phyloP scores from a whole-genome alignment of 2,113 vertebrate genomes.

The Arvicanthis niloticus region DNA sequence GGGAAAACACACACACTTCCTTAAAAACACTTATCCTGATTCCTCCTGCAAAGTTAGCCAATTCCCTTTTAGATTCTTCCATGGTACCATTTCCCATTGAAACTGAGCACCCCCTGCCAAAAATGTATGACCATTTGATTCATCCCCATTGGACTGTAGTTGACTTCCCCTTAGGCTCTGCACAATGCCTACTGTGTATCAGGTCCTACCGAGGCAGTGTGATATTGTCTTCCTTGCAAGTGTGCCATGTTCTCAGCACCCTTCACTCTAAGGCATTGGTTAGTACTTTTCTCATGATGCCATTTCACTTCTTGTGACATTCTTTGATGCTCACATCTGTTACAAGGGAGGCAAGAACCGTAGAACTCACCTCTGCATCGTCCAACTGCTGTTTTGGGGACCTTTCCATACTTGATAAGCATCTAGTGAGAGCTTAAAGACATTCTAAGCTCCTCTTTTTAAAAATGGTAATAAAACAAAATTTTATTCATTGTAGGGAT shows the following conservation, averaged over 20 bases:
- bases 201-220: rapidly evolving
- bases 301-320: background rate
- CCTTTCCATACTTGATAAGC: background rate
- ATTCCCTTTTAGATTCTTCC: background rate
- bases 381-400: background rate
- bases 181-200: rapidly evolving
- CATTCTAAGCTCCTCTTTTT: background rate
- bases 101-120: background rate
- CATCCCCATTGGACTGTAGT: background rate
- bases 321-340: background rate
- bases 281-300: background rate
- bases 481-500: no score
- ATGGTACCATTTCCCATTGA: background rate
- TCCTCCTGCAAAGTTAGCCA: background rate
- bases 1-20: background rate
- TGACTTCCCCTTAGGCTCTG: background rate
- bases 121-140: background rate
- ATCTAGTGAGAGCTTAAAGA: slow-evolving; percentile 5
- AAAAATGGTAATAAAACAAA: background rate
- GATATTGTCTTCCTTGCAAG: background rate
- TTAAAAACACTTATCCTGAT: background rate
- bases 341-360: background rate
- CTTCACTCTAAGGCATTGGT: background rate
- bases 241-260: background rate
- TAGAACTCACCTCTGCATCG: background rate